Evolutionary conservation across 2,797 vertebrate genomes (phyloP).

Genomic region (Mormyrops attenuatus): DNA sequence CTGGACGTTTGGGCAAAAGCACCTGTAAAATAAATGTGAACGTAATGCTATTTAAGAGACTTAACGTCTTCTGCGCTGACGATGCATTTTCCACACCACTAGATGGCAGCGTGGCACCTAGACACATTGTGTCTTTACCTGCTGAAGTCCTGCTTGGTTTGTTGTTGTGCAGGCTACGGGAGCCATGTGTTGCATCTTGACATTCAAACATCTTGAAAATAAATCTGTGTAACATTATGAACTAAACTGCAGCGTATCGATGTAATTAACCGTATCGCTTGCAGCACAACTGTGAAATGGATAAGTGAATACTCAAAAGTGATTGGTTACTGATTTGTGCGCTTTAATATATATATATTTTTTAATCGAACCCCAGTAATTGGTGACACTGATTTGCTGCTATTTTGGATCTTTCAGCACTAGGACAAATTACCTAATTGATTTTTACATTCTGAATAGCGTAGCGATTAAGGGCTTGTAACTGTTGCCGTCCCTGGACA

Average conservation of each 20-base stretch:
- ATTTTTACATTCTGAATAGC: not conserved
- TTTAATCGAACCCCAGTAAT: not conserved
- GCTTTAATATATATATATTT: not conserved
- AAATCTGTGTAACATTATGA: not conserved
- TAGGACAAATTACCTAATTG: not conserved
- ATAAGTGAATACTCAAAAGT: not conserved
- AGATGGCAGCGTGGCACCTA: constrained; percentile 42
- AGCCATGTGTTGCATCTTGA: not conserved
- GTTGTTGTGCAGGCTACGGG: not conserved
- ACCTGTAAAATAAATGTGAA: not conserved
- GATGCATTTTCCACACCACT: constrained; percentile 20
- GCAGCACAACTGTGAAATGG: not conserved
- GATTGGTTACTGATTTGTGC: not conserved
- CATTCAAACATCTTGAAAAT: not conserved
- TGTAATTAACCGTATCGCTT: not conserved
- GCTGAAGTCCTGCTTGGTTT: not conserved
- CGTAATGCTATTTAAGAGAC: not conserved
- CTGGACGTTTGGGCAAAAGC: not conserved
- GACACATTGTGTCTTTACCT: not conserved
- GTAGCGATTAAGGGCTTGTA: not conserved
- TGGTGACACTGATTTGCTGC: not conserved
- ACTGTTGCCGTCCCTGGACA: not conserved
- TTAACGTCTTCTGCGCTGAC: not conserved
- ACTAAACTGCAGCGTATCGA: not conserved
- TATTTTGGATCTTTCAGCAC: not conserved